Percentiles rank a stretch among this genome's conserved stretches.
Evolutionary conservation across 2,888 invertebrate species (phyloP).

Genomic region (Amiota minor): DNA sequence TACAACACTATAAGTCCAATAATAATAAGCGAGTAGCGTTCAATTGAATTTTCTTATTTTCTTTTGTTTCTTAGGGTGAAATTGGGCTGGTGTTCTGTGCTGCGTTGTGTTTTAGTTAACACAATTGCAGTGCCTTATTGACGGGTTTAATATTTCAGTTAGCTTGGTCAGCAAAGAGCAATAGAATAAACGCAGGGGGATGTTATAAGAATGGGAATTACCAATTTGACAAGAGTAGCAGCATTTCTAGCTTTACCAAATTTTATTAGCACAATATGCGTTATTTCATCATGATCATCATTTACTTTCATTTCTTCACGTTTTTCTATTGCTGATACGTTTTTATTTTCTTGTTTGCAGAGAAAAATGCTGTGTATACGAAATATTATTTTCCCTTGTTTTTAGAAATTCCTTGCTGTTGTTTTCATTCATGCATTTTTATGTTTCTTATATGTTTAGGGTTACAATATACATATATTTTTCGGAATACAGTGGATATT

Average conservation of each 20-base stretch:
- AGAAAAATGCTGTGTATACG: constrained; percentile 23
- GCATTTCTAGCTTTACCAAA: constrained; percentile 6
- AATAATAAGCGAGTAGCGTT: not conserved
- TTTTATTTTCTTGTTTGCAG: not conserved
- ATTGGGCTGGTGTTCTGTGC: too few relatives aligned
- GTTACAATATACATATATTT: too few relatives aligned
- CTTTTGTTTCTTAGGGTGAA: not conserved
- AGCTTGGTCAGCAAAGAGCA: not conserved
- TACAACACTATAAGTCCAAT: constrained; percentile 4
- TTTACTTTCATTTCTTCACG: too few relatives aligned
- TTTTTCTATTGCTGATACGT: not conserved
- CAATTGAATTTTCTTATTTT: constrained; percentile 25
- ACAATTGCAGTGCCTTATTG: constrained; percentile 2
- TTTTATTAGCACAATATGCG: constrained; percentile 16
- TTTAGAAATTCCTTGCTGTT: not conserved
- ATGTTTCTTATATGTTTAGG: constrained; percentile 13
- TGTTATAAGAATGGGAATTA: not conserved
- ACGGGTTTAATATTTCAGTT: constrained; percentile 12
- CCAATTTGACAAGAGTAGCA: constrained; percentile 12
- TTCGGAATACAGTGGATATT: too few relatives aligned
- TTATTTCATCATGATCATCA: not conserved
- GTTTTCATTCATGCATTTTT: not conserved
- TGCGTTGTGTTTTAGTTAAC: not conserved
- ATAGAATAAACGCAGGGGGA: not conserved
- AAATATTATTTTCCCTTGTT: constrained; percentile 2